Conservation (phyloP, 2,888 invertebrate genomes). For the Eledona agricola region DNA sequence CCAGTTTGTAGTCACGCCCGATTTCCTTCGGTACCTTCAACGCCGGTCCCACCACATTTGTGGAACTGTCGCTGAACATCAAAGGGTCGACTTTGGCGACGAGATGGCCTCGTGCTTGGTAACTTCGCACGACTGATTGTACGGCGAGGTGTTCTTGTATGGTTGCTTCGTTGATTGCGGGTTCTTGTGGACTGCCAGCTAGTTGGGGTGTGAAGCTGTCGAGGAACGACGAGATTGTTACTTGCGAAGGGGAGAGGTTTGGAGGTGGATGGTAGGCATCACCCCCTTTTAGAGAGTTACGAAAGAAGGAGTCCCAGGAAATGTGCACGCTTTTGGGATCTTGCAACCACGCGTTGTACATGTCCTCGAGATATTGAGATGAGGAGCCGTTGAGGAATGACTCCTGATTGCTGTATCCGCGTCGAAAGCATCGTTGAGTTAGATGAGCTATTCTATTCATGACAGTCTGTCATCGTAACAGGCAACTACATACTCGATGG, state of each 20-base stretch:
- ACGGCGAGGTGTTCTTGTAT: constrained; percentile 19
- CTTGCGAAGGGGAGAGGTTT: background rate
- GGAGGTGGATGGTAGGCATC: too few relatives aligned
- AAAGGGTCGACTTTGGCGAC: constrained; percentile 21
- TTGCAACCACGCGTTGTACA: constrained; percentile 51
- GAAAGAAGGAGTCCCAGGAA: constrained; percentile 53
- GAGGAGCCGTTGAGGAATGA: constrained; percentile 49
- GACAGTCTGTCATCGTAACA: too few relatives aligned
- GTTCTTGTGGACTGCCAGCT: background rate
- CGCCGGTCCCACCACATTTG: background rate
- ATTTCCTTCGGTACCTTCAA: constrained; percentile 10
- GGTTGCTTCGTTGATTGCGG: background rate
- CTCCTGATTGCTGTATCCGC: constrained; percentile 37
- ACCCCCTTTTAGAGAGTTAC: background rate
- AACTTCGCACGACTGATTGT: constrained; percentile 18
- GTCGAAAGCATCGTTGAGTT: constrained; percentile 7
- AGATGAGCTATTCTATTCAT: too few relatives aligned
- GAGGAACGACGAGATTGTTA: background rate
- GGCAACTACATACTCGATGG: too few relatives aligned
- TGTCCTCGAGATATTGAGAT: constrained; percentile 53
- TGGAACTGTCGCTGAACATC: background rate
- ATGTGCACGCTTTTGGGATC: constrained; percentile 48
- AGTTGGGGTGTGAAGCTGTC: background rate
- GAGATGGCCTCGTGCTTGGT: constrained; percentile 26
- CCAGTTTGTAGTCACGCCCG: constrained; percentile 1